Evolutionary conservation across 1,140 invertebrate species (phyloP).

Genomic region (Drosophila cardini): DNA sequence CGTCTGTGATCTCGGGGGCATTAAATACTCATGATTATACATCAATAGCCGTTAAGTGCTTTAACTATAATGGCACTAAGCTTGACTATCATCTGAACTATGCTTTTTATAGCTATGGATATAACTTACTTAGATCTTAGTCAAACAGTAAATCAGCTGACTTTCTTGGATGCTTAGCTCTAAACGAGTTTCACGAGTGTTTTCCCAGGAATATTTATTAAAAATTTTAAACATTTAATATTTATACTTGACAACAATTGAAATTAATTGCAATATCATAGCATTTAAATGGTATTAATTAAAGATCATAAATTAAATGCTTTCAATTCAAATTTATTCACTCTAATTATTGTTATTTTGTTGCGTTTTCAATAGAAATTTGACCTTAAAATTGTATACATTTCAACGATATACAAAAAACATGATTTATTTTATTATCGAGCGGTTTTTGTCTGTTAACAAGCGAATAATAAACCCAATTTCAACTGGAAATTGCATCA

Average conservation of each 20-base stretch:
- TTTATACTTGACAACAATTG: no score
- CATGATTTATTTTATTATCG: background rate
- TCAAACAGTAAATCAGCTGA: background rate
- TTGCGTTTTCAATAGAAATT: background rate
- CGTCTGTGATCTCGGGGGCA: conserved; percentile 36
- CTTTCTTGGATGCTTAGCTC: background rate
- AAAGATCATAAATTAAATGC: background rate
- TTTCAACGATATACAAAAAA: background rate
- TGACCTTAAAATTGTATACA: background rate
- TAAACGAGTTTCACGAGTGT: no score
- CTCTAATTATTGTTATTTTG: background rate
- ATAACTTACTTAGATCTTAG: background rate
- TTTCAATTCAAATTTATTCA: background rate
- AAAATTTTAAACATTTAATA: no score
- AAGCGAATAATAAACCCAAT: background rate
- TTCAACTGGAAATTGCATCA: background rate
- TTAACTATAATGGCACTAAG: background rate
- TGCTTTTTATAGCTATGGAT: background rate
- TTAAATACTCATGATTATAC: conserved; percentile 5
- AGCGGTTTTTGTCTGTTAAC: background rate
- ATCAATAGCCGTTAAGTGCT: conserved; percentile 9
- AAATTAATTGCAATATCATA: no score
- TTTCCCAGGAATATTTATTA: no score
- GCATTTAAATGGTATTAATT: background rate
- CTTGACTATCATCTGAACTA: background rate